phyloP scores from a whole-genome alignment of 2,113 vertebrate genomes.

The Nycticorax nycticorax region DNA sequence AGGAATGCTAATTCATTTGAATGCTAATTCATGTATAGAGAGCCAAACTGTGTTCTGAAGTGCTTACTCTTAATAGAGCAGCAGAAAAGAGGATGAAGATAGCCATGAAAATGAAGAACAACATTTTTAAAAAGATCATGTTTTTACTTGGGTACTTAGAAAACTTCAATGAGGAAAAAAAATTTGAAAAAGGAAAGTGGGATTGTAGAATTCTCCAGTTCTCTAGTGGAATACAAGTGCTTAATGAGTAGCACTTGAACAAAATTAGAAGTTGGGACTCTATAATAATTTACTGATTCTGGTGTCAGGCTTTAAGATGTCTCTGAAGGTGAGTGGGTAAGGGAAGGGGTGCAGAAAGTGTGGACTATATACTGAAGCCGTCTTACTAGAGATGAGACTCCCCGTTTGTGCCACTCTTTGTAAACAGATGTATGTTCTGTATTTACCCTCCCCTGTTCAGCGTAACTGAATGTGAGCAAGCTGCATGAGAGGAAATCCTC shows the following conservation, averaged over 20 bases:
- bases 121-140: not conserved
- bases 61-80: not conserved
- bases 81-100: not conserved
- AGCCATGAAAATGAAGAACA: not conserved
- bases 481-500: not conserved
- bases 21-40: not conserved
- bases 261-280: not conserved
- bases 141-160: not conserved
- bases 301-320: not conserved
- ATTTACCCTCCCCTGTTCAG: not conserved
- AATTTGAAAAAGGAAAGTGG: not conserved
- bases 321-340: not conserved
- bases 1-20: not conserved
- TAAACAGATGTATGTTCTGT: not conserved
- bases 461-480: rapidly evolving
- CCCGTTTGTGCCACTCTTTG: not conserved
- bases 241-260: not conserved
- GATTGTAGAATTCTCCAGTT: not conserved
- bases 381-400: not conserved
- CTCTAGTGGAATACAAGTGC: not conserved
- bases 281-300: not conserved
- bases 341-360: not conserved
- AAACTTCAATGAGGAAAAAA: not conserved
- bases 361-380: not conserved
- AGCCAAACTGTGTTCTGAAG: not conserved